Conservation (phyloP, 2,797 vertebrate genomes). For the Falco biarmicus region DNA sequence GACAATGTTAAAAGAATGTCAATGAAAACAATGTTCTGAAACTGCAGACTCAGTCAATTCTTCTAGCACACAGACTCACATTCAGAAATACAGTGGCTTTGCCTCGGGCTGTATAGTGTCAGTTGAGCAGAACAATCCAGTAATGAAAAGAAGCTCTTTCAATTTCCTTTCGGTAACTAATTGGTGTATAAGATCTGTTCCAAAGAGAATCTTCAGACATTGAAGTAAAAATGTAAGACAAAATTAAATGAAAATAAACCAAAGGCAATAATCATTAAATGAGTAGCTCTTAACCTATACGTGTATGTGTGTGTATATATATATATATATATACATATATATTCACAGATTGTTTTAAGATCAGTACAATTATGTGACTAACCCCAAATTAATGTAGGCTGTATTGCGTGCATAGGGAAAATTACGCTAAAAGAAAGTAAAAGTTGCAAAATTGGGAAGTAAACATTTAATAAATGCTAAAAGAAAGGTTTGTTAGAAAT, state of each 20-base stretch:
- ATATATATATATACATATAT: too few species aligned
- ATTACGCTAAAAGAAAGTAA: background rate
- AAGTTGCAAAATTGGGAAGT: background rate
- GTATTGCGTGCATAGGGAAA: background rate
- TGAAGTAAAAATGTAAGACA: background rate
- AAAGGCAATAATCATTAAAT: background rate
- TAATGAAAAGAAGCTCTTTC: slow-evolving; percentile 13
- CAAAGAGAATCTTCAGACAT: background rate
- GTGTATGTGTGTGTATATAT: too few species aligned
- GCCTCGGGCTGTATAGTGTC: background rate
- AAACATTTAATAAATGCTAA: background rate
- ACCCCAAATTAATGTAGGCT: background rate
- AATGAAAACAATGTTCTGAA: slow-evolving; percentile 17
- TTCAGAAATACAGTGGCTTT: background rate
- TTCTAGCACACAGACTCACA: background rate
- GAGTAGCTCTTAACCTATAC: background rate
- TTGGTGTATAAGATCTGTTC: background rate
- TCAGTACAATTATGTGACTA: background rate
- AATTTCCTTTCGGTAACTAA: background rate
- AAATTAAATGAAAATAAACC: background rate
- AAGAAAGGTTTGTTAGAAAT: background rate
- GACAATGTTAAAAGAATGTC: background rate
- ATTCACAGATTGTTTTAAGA: background rate
- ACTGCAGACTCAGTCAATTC: background rate
- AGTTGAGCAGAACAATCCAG: background rate